Evolutionary conservation across 2,888 invertebrate genomes (phyloP), one percentile per base, ranked within the genome.

Genomic region (Meteorus cinctellus): DNA sequence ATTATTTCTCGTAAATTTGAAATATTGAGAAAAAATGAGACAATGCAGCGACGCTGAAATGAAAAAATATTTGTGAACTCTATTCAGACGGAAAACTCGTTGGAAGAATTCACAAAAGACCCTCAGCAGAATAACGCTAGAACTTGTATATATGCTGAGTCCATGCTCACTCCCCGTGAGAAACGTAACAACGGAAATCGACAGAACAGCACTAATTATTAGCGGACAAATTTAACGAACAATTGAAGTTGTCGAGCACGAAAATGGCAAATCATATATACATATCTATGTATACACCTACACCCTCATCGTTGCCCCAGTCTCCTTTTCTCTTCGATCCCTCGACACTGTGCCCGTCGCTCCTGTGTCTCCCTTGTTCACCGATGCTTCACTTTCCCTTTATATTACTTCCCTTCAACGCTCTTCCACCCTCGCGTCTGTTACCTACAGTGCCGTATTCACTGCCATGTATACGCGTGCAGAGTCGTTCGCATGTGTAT

Each of bases 201-300:
- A 76, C 79, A 76, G 78, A 77, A 79, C 77, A 80, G 78, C 81
- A 80, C 80, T 81, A 82, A 82, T 82, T 65, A 65, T 65, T 81
- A 81, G 82, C 78, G 74, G 74, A 72, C 67, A 77, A 79, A 79
- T 79, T 80, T 79, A 76, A 74, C 80, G 79, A 81, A 82, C 80
- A 81, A 82, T 81, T 77, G 77, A 72, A 75, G 70, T 77, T 75
- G 69, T 74, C 71, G 76, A 78, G 77, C 70, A 72, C 66, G 73
- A 76, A 77, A 75, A 76, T 59, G 75, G 74, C 74, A 68, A 74
- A 41, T 69, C 36, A 27, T 48, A 45, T 59, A 19, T 66, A 62
- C 12, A 62, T n/a, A 62, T 62, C 10, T 29, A 62, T n/a, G 27
- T 60, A 60, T 60, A 60, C 24, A 29, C 24, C 24, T 45, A 12